phyloP scores from a whole-genome alignment of 2,797 vertebrate species.

The Myiotriccus ornatus region DNA sequence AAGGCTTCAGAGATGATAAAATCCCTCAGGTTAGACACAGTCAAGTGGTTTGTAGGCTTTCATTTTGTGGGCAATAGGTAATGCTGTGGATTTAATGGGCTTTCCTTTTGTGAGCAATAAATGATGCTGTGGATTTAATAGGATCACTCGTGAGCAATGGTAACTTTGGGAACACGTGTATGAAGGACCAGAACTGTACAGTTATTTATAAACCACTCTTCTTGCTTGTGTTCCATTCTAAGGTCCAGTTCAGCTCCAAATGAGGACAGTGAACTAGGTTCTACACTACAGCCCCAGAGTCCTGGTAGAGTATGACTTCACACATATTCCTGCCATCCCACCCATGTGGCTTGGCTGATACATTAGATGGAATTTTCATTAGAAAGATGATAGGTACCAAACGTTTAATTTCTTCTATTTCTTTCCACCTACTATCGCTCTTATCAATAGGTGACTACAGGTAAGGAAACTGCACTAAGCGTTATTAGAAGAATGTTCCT shows the following conservation, averaged over 20 bases:
- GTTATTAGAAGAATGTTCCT: not conserved
- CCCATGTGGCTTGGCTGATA: not conserved
- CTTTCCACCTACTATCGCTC: not conserved
- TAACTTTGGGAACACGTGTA: not conserved
- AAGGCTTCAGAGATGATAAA: not conserved
- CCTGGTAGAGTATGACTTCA: not conserved
- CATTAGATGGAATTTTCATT: not conserved
- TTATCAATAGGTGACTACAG: not conserved
- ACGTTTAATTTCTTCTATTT: not conserved
- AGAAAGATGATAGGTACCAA: not conserved
- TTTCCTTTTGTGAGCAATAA: not conserved
- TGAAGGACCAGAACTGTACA: not conserved
- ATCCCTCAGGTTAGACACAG: not conserved
- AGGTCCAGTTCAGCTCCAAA: not conserved
- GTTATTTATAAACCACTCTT: not conserved
- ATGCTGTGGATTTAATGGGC: not conserved
- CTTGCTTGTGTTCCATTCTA: not conserved
- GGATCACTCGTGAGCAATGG: not conserved
- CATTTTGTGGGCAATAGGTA: not conserved
- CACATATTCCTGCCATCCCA: not conserved
- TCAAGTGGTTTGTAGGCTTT: conserved; percentile 1
- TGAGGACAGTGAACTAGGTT: not conserved
- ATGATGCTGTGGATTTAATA: not conserved
- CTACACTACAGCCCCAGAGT: not conserved
- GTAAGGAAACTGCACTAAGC: not conserved